Evolutionary conservation across 1,140 invertebrate species (phyloP), one percentile per base, ranked within the genome.

Genomic region (Drosophila lacteicornis): DNA sequence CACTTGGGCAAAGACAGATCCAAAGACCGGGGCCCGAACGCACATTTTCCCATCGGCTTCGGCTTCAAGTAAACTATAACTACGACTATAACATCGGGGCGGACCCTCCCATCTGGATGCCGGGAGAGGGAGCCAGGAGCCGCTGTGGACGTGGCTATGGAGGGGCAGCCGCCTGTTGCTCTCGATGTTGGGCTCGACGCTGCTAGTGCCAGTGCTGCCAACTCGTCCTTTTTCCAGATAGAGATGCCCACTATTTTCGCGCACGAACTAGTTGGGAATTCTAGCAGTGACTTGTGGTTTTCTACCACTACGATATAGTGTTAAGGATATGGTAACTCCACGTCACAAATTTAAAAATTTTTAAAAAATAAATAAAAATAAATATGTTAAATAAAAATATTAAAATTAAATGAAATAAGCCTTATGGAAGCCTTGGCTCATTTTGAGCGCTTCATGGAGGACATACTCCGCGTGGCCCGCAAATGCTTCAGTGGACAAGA

Each of bases 31-130:
- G 36, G 45, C 45, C 63, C 58, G 60, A 65, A 76, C 82, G 77
- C 84, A 87, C 80, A 90, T 88, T 88, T 88, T 88, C 84, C 84
- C 84, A 88, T 78, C 85, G 85, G 79, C 63, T 57, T 8, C 15
- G 69, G 63, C 38, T 30, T 43, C 36, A 12, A 78, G 65, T 73
- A 82, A 78, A 77, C 66, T 79, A 88, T 73, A 87, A 88, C 85
- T 73, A 88, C 67, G 87, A 88, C 80, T 76, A 84, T 66, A 59
- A 60, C 73, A 62, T 73, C 59, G 61, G 78, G 82, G 75, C 17
- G 63, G 63, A 73, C 69, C 79, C 75, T 75, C 60, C 65, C 47
- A 58, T 22, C 79, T 61, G 11, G 67, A 27, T 50, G 33, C 62
- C 53, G 8, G 17, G 51, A 19, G 42, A 56, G 59, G 38, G 38